These are phyloP conservation scores for Diorhabda carinulata DNA, from an alignment of 1,140 invertebrate species.

Conservation along the genomic window DNA sequence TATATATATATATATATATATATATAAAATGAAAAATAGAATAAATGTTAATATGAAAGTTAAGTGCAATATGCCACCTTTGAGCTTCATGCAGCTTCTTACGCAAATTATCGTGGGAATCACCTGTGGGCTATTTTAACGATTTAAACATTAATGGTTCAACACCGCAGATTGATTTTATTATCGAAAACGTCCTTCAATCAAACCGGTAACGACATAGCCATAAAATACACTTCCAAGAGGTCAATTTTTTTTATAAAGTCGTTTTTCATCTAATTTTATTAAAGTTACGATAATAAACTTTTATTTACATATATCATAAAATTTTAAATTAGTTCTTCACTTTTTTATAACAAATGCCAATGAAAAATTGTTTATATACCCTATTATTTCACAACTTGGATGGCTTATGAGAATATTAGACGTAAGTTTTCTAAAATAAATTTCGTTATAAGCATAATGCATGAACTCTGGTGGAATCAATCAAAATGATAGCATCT, in stretches of 20 bases:
- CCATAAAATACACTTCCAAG: no score
- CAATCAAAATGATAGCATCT: slow-evolving; percentile 12
- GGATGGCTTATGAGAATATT: no score
- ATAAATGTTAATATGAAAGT: not conserved
- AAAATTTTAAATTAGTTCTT: no score
- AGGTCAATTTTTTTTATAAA: no score
- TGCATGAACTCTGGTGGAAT: slow-evolving; percentile 3
- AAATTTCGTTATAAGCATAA: not conserved
- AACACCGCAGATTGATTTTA: slow-evolving; percentile 2
- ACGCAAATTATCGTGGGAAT: not conserved
- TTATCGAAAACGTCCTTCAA: slow-evolving; percentile 1
- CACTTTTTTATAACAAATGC: no score
- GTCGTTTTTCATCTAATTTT: no score
- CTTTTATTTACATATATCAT: no score
- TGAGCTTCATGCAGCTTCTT: not conserved
- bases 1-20: no score
- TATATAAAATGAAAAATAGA: not conserved
- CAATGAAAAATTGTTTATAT: no score
- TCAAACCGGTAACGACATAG: not conserved
- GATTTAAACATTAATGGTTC: not conserved
- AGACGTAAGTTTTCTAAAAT: not conserved
- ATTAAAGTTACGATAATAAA: no score
- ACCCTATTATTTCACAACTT: no score
- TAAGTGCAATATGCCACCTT: not conserved
- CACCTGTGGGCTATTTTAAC: not conserved